Evolutionary conservation across 2,113 vertebrate genomes (phyloP), one percentile per base, ranked within the genome.

Genomic region (Hypomesus transpacificus): DNA sequence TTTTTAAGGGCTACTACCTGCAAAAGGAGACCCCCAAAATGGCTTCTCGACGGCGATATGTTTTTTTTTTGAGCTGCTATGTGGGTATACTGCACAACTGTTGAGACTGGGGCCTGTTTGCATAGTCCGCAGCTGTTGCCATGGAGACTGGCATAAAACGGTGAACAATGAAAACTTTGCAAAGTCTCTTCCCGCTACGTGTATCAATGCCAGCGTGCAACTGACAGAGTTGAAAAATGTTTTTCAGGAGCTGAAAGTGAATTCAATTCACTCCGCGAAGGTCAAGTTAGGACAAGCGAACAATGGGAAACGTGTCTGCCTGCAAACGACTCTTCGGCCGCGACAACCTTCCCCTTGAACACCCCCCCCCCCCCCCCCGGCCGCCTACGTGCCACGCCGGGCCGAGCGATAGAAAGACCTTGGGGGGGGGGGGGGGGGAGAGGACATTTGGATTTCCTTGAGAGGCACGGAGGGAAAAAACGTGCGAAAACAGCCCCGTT

Each of bases 51-150:
- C 14, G 24, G 24, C 3, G 0, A 26, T 26, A 26, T 26, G 24
- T 2, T 26, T 26, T 3, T 26, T 26, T 26, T 26, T 3, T 26
- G 2, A 26, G 24, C 31, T 46, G 39, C 13, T 46, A 46, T 13
- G 11, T 11, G 24, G 11, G 16, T 17, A 62, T 4, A 26, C 26
- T 26, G 24, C 6, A 18, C 16, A 28, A 64, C 24, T n/a, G 11
- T 28, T 59, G 58, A 3, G 24, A 62, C 17, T 22, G 13, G 8
- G 14, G 51, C 56, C 53, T 34, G 50, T 74, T 72, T 66, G 62
- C 56, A 1, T 18, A 17, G 3, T 51, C 80, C 78, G 79, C 77
- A 80, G 74, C 24, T 67, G 81, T 86, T 87, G 71, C 80, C 62
- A 86, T 85, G 75, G 80, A 60, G 72, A 88, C 17, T 74, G 11